Evolutionary conservation across 2,888 invertebrate genomes (phyloP).

Genomic region (Sicus ferrugineus): DNA sequence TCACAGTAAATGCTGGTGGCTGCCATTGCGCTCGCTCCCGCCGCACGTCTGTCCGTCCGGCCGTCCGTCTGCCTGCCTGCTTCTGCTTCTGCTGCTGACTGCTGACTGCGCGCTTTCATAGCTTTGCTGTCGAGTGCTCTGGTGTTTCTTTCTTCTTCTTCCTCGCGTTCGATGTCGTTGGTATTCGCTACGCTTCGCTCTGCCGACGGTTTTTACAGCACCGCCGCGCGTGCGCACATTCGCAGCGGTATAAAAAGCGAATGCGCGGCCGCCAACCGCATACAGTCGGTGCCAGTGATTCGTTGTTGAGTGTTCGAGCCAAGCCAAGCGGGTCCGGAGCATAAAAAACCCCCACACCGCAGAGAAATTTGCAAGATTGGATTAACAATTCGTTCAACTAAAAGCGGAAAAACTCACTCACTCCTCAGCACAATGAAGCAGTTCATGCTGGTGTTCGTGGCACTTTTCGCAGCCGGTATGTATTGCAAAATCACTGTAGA

Average conservation of each 20-base stretch:
- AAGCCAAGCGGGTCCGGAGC: no score
- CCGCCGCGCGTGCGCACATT: constrained; percentile 57
- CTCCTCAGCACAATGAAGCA: constrained; percentile 59
- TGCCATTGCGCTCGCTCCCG: constrained; percentile 13
- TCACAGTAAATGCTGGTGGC: constrained; percentile 33
- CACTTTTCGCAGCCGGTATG: constrained; percentile 75
- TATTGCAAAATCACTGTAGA: constrained; percentile 62
- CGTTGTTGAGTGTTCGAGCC: constrained; percentile 50
- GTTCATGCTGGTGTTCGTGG: constrained; percentile 68
- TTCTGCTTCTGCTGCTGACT: neutral
- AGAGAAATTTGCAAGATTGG: no score
- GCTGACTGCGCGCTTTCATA: constrained; percentile 22
- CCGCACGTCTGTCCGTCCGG: neutral
- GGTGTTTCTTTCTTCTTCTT: neutral
- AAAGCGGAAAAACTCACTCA: neutral
- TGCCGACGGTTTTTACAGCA: constrained; percentile 44
- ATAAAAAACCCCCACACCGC: constrained; percentile 27
- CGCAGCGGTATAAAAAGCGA: constrained; percentile 66
- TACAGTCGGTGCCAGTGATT: constrained; percentile 65
- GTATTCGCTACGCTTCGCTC: constrained; percentile 19
- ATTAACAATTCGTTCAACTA: neutral
- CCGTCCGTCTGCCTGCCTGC: constrained; percentile 1
- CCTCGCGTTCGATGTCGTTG: constrained; percentile 2
- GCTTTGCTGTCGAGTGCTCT: constrained; percentile 2
- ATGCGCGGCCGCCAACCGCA: constrained; percentile 64